phyloP scores from a whole-genome alignment of 2,797 vertebrate genomes.

The Alectoris magna region DNA sequence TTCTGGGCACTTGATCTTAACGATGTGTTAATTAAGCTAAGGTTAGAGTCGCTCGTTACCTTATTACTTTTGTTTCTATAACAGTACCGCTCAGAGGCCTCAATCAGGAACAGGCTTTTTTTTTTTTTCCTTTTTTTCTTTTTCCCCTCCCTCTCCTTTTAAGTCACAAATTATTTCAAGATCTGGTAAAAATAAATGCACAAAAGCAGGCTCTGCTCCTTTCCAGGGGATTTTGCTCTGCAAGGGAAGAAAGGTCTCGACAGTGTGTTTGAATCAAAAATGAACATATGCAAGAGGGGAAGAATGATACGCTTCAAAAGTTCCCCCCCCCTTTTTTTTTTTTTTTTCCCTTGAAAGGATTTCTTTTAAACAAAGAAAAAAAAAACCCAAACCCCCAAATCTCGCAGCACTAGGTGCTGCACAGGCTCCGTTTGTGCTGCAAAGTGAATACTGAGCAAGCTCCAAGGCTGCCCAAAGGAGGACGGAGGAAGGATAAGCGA shows the following conservation, averaged over 20 bases:
- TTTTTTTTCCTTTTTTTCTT: neutral
- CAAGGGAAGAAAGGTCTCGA: neutral
- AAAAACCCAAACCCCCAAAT: neutral
- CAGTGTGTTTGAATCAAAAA: conserved; percentile 50
- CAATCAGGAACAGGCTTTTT: neutral
- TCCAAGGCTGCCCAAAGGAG: conserved; percentile 9
- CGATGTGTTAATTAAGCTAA: conserved; percentile 57
- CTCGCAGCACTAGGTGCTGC: neutral
- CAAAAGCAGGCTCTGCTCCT: conserved; percentile 23
- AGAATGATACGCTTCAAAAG: conserved; percentile 39
- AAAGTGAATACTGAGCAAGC: neutral
- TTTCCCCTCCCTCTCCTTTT: neutral
- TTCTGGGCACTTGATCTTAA: conserved; percentile 46
- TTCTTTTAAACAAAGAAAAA: conserved; percentile 24
- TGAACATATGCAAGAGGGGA: conserved; percentile 43
- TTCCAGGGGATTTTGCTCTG: conserved; percentile 33
- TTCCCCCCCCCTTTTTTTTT: neutral
- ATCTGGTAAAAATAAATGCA: conserved; percentile 42
- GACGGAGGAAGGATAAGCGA: neutral
- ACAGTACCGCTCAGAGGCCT: neutral
- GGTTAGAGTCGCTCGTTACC: conserved; percentile 30
- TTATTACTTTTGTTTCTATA: conserved; percentile 49
- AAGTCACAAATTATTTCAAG: conserved; percentile 58
- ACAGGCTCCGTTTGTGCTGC: neutral
- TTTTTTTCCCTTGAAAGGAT: neutral